Evolutionary conservation across 1,140 invertebrate species (phyloP).

Genomic region (Metopolophium dirhodum): DNA sequence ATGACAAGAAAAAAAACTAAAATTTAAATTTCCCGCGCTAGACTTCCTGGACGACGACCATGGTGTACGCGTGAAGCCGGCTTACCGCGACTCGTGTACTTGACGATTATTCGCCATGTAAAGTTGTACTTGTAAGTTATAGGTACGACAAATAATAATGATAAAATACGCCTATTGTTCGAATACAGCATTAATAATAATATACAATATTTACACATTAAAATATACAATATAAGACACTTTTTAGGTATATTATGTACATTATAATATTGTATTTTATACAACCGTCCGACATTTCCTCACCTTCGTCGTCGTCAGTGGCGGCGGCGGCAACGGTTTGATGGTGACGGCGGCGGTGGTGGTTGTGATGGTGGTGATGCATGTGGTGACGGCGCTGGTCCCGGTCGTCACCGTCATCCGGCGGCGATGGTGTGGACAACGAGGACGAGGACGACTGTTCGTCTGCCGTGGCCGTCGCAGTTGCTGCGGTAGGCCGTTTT

Average conservation of each 20-base stretch:
- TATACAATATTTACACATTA: background rate
- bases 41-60: background rate
- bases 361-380: constrained; percentile 60
- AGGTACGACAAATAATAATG: background rate
- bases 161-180: background rate
- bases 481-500: constrained; percentile 73
- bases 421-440: background rate
- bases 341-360: constrained; percentile 15
- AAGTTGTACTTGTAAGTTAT: too few species aligned
- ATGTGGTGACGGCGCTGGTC: background rate
- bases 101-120: too few species aligned
- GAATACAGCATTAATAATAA: too few species aligned
- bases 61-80: too few species aligned
- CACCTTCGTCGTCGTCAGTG: constrained; percentile 32
- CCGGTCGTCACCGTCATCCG: background rate
- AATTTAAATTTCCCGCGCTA: background rate
- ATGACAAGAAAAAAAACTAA: background rate
- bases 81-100: too few species aligned
- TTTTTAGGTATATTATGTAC: background rate
- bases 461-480: background rate
- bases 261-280: background rate
- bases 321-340: background rate
- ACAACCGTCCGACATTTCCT: background rate
- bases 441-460: background rate
- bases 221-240: too few species aligned